A percentile compares a stretch with the other conserved stretches of the same genome.
These are phyloP conservation scores for Oryzias dopingdopingensis DNA, from an alignment of 2,797 vertebrate species.

Conservation along the genomic window DNA sequence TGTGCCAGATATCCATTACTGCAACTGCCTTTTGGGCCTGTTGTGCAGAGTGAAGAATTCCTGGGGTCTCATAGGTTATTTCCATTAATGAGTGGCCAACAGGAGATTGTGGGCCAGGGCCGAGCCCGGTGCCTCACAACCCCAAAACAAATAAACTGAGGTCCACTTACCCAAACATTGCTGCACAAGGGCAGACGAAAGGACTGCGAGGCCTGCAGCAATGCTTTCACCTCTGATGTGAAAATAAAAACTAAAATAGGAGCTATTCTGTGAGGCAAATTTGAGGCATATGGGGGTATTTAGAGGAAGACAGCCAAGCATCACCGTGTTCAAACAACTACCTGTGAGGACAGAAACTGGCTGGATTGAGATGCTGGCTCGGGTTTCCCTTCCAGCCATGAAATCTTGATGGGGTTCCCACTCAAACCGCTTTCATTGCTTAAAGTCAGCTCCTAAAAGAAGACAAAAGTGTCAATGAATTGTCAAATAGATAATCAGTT, in stretches of 20 bases:
- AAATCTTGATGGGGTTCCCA: slow-evolving; percentile 89
- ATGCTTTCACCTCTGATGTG: slow-evolving; percentile 53
- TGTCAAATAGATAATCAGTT: not conserved
- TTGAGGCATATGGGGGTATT: slow-evolving; percentile 34
- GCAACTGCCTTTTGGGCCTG: slow-evolving; percentile 33
- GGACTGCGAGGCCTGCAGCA: slow-evolving; percentile 43
- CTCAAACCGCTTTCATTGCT: slow-evolving; percentile 89
- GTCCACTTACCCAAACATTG: slow-evolving; percentile 67
- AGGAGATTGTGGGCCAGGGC: slow-evolving; percentile 46
- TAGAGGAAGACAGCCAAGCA: slow-evolving; percentile 10
- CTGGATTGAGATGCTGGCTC: slow-evolving; percentile 52
- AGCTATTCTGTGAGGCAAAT: slow-evolving; percentile 49
- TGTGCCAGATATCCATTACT: slow-evolving; percentile 62
- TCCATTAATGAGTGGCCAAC: slow-evolving; percentile 58
- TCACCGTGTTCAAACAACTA: slow-evolving; percentile 50
- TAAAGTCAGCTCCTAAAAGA: slow-evolving; percentile 86
- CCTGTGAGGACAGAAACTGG: slow-evolving; percentile 74
- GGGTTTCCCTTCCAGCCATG: slow-evolving; percentile 90
- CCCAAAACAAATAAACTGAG: slow-evolving; percentile 78
- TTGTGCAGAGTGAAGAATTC: slow-evolving; percentile 37
- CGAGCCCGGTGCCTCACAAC: slow-evolving; percentile 40
- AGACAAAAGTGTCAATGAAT: slow-evolving; percentile 15
- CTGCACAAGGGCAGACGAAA: slow-evolving; percentile 57
- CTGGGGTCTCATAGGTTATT: slow-evolving; percentile 59
- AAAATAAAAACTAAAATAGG: slow-evolving; percentile 62